These are phyloP conservation scores for Lutjanus argentimaculatus DNA, from an alignment of 2,797 vertebrate species.

Conservation along the genomic window DNA sequence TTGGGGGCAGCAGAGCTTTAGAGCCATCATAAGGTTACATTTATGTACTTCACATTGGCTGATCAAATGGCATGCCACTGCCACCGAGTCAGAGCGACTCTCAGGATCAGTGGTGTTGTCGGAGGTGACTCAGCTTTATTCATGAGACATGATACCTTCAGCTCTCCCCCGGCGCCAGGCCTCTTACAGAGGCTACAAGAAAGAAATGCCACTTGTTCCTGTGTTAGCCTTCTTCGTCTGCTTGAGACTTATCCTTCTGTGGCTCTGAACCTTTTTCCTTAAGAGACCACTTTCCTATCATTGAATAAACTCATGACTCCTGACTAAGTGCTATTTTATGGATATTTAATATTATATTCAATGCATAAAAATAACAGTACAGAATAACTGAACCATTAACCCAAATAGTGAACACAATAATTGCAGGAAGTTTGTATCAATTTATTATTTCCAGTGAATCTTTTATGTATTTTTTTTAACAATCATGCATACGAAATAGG, in stretches of 20 bases:
- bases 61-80: constrained; percentile 35
- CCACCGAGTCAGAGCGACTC: constrained; percentile 37
- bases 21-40: constrained; percentile 39
- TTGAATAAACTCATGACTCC: no score
- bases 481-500: no score
- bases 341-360: no score
- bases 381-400: no score
- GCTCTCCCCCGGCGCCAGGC: constrained; percentile 30
- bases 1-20: constrained; percentile 31
- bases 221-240: constrained; percentile 4
- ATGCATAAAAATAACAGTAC: no score
- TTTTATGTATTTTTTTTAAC: no score
- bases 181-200: constrained; percentile 29
- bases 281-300: no score
- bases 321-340: no score
- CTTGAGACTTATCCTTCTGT: background rate
- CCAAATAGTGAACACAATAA: no score
- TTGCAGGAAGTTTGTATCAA: no score
- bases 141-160: constrained; percentile 61
- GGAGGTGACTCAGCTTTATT: constrained; percentile 70
- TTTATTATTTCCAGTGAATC: no score
- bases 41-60: constrained; percentile 40
- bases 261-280: no score
- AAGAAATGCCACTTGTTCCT: constrained; percentile 26
- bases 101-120: constrained; percentile 41